Evolutionary conservation across 1,140 invertebrate species (phyloP).

Genomic region (Aphis craccivora): DNA sequence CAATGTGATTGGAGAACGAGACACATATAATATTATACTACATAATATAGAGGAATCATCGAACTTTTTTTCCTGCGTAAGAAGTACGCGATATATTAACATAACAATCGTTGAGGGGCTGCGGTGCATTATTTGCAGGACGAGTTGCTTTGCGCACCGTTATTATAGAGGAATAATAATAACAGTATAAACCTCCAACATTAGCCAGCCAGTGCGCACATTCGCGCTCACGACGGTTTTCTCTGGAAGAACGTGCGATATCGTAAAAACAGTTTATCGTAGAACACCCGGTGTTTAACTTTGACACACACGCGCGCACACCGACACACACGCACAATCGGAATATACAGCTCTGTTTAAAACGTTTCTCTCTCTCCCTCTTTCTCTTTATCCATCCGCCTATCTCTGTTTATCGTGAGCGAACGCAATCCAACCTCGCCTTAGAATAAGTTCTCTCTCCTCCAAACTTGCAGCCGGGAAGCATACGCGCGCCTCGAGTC

Average conservation of each 20-base stretch:
- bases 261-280: constrained; percentile 52
- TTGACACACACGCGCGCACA: neutral
- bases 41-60: neutral
- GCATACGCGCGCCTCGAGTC: neutral
- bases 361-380: neutral
- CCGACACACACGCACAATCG: neutral
- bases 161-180: constrained; percentile 17
- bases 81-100: neutral
- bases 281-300: constrained; percentile 53
- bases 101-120: neutral
- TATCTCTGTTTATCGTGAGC: too few relatives aligned
- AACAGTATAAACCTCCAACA: neutral
- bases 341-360: constrained; percentile 48
- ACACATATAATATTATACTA: neutral
- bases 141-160: neutral
- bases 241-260: constrained; percentile 18
- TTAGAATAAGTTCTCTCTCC: constrained; percentile 19
- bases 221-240: neutral
- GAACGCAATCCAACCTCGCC: too few relatives aligned
- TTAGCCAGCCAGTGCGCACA: neutral
- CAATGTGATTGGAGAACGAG: neutral
- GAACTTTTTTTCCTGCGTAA: neutral
- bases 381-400: neutral
- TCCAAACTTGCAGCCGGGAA: neutral
- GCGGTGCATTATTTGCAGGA: neutral